These are phyloP conservation scores for Parazoanthus swiftii DNA, from an alignment of 92 coral and sea anemone genomes.

Conservation along the genomic window DNA sequence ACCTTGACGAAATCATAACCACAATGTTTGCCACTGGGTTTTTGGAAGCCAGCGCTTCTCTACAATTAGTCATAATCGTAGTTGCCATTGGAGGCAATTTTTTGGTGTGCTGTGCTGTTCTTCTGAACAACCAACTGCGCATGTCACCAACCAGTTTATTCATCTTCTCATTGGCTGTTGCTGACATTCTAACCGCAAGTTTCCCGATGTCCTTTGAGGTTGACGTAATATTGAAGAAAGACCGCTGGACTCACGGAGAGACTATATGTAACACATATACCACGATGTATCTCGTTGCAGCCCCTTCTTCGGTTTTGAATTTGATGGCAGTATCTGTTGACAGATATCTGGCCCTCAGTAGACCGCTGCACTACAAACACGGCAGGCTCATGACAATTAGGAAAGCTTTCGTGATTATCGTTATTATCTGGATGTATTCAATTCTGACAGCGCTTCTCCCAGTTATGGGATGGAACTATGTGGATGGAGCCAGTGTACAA, in stretches of 20 bases:
- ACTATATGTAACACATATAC: slow-evolving; percentile 61
- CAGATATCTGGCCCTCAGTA: slow-evolving; percentile 73
- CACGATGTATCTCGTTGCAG: slow-evolving; percentile 71
- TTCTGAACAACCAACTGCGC: slow-evolving; percentile 65
- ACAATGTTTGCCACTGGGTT: not conserved
- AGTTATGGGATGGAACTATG: slow-evolving; percentile 70
- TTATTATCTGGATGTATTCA: slow-evolving; percentile 69
- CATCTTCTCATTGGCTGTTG: slow-evolving; percentile 82
- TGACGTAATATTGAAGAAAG: slow-evolving; percentile 50
- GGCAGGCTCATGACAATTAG: slow-evolving; percentile 64
- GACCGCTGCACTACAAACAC: slow-evolving; percentile 65
- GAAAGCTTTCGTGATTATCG: slow-evolving; percentile 54
- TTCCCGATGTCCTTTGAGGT: slow-evolving; percentile 85
- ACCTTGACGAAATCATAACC: not conserved
- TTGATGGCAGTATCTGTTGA: slow-evolving; percentile 81
- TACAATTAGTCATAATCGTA: slow-evolving; percentile 60
- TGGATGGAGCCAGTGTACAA: slow-evolving; percentile 44
- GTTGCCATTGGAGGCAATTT: slow-evolving; percentile 67
- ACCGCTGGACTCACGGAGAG: slow-evolving; percentile 68
- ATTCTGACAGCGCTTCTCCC: slow-evolving; percentile 66
- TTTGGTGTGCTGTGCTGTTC: slow-evolving; percentile 75
- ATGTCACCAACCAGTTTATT: slow-evolving; percentile 67
- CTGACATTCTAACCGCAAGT: slow-evolving; percentile 75
- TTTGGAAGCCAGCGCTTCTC: slow-evolving; percentile 31
- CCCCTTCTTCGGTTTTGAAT: slow-evolving; percentile 76